Conservation (phyloP, 2,113 vertebrate species). For the Melanerpes formicivorus region DNA sequence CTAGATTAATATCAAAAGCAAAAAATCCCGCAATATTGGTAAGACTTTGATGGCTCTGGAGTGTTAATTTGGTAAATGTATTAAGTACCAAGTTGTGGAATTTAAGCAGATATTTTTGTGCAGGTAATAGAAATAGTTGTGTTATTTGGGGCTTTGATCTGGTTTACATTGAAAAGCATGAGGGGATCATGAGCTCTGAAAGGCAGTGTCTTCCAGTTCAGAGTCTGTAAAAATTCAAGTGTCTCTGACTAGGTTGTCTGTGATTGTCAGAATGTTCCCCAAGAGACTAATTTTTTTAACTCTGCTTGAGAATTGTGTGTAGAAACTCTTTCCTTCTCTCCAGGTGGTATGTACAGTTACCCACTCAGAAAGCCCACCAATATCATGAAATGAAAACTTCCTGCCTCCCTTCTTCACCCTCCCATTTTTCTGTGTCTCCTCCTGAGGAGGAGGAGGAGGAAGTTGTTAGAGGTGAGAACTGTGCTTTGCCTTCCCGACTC, state of each 20-base stretch:
- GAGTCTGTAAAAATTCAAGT: neutral
- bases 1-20: neutral
- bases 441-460: conserved; percentile 80
- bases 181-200: neutral
- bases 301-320: conserved; percentile 11
- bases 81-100: neutral
- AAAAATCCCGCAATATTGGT: neutral
- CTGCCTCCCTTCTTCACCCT: conserved; percentile 73
- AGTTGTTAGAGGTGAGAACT: conserved; percentile 74
- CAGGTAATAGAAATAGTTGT: neutral
- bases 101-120: neutral
- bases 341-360: conserved; percentile 88
- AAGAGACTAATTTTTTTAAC: neutral
- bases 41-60: neutral
- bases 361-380: conserved; percentile 86
- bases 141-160: neutral
- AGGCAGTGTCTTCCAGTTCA: neutral
- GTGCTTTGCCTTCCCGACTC: conserved; percentile 79
- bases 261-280: neutral
- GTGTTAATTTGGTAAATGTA: neutral
- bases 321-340: conserved; percentile 40
- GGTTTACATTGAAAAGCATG: neutral
- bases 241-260: neutral
- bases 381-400: conserved; percentile 82
- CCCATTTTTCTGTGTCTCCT: conserved; percentile 68